Evolutionary conservation across 2,113 vertebrate species (phyloP).

Genomic region (Elanoides forficatus): DNA sequence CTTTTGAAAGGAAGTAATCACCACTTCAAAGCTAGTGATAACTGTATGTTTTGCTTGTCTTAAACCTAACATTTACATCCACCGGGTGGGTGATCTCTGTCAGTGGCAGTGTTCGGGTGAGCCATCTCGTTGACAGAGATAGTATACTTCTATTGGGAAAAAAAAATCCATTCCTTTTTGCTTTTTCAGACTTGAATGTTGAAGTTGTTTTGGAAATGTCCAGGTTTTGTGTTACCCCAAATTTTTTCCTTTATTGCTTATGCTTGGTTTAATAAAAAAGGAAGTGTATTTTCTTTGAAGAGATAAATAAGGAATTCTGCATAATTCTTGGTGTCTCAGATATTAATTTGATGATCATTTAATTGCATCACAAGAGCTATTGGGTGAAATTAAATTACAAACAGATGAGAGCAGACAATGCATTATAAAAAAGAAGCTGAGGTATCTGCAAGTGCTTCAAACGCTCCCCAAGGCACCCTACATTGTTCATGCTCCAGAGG

Average conservation of each 20-base stretch:
- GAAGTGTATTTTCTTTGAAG: background rate
- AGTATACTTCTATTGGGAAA: background rate
- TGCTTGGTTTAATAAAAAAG: background rate
- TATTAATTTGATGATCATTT: conserved; percentile 14
- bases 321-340: background rate
- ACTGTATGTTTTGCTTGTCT: background rate
- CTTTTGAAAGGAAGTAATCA: background rate
- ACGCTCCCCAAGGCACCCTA: background rate
- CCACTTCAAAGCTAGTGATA: background rate
- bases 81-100: background rate
- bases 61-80: background rate
- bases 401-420: background rate
- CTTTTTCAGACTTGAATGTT: background rate
- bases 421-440: background rate
- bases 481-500: background rate
- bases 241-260: background rate
- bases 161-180: background rate
- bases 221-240: background rate
- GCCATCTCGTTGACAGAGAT: background rate
- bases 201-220: background rate
- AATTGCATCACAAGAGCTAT: conserved; percentile 7
- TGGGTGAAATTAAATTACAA: conserved; percentile 21
- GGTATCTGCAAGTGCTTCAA: background rate
- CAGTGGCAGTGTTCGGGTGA: background rate
- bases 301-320: background rate